Evolutionary conservation across 1,140 invertebrate genomes (phyloP).

Genomic region (Drosophila tani): DNA sequence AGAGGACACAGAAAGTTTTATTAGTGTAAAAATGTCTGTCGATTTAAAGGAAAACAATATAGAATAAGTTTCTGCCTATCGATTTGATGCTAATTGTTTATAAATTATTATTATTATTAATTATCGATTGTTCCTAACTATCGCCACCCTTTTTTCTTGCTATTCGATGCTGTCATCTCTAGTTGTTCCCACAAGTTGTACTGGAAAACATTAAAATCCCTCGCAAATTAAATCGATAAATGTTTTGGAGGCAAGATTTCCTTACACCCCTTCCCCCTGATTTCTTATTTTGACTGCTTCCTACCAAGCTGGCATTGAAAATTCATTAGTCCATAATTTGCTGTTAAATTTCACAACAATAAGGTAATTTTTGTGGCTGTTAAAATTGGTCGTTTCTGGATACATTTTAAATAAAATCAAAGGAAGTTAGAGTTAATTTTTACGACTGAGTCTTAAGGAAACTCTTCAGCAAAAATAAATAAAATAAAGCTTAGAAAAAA

Average conservation of each 20-base stretch:
- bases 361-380: slow-evolving; percentile 6
- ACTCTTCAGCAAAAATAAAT: too few species aligned
- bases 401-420: background rate
- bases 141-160: too few species aligned
- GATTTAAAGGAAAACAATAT: too few species aligned
- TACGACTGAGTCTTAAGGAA: too few species aligned
- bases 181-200: slow-evolving; percentile 26
- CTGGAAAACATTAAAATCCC: slow-evolving; percentile 49
- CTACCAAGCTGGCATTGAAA: slow-evolving; percentile 6
- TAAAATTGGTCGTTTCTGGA: background rate
- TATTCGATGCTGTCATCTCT: background rate
- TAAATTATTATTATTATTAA: too few species aligned
- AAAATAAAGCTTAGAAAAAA: too few species aligned
- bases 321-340: slow-evolving; percentile 44
- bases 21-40: too few species aligned
- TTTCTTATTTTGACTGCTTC: slow-evolving; percentile 15
- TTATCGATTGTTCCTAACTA: too few species aligned
- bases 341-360: slow-evolving; percentile 17
- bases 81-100: too few species aligned
- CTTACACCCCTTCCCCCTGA: background rate
- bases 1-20: too few species aligned
- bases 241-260: slow-evolving; percentile 32
- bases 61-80: too few species aligned
- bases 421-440: background rate
- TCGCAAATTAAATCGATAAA: slow-evolving; percentile 50